Conservation (phyloP, 1,140 invertebrate species). For the Cotesia vestalis region DNA sequence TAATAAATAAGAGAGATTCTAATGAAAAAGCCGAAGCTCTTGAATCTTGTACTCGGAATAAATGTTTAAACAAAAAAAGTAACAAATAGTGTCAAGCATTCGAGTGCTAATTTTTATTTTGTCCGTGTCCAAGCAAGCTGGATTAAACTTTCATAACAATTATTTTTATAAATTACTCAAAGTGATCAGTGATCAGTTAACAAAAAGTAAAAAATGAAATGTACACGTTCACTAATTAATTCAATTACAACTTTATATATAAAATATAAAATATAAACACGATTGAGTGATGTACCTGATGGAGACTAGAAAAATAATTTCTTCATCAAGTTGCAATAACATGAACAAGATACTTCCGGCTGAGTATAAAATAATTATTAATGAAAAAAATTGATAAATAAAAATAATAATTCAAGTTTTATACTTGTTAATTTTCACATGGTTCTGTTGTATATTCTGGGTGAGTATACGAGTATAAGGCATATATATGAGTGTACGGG, state of each 20-base stretch:
- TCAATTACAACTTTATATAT: background rate
- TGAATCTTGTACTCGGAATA: no score
- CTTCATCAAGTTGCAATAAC: background rate
- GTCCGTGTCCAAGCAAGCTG: no score
- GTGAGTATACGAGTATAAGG: background rate
- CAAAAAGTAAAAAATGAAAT: background rate
- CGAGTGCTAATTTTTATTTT: no score
- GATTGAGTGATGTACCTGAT: conserved; percentile 12
- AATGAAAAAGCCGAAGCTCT: no score
- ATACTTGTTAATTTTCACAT: background rate
- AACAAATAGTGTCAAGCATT: no score
- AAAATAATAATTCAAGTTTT: conserved; percentile 1
- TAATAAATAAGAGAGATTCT: no score
- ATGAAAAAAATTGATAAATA: conserved; percentile 3
- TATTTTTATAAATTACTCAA: background rate
- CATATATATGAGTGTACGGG: background rate
- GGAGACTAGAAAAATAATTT: conserved; percentile 3
- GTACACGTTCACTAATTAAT: conserved; percentile 1
- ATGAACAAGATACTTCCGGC: conserved; percentile 13
- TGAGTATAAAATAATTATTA: background rate
- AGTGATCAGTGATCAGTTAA: background rate
- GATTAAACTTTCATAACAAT: no score
- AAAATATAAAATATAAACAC: background rate
- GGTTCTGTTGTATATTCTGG: conserved; percentile 11
- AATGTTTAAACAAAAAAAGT: no score